Conservation (phyloP, 2,797 vertebrate species). For the Denticeps clupeoides region DNA sequence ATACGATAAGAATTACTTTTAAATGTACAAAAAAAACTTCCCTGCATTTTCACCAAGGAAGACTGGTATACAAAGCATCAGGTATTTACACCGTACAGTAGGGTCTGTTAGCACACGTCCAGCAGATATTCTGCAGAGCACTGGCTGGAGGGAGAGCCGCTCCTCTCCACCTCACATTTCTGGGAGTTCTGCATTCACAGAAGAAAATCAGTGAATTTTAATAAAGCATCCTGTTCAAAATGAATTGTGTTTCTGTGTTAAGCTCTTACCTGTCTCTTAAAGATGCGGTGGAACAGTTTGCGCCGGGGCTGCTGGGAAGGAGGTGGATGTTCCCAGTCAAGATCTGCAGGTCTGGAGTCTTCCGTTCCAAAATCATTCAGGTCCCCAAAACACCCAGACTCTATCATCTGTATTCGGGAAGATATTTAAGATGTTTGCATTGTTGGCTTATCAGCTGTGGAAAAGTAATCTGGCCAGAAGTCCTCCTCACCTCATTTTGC, state of each 20-base stretch:
- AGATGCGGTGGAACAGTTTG: constrained; percentile 54
- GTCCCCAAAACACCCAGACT: constrained; percentile 69
- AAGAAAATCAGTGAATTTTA: not conserved
- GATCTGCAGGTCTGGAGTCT: constrained; percentile 51
- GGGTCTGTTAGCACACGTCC: not conserved
- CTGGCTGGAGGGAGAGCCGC: not conserved
- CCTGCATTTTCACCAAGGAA: too few relatives aligned
- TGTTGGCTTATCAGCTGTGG: not conserved
- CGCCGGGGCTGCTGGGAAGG: constrained; percentile 34
- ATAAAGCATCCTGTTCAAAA: too few relatives aligned
- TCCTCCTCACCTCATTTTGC: constrained; percentile 70
- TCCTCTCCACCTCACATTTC: not conserved
- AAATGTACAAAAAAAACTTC: too few relatives aligned
- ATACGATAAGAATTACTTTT: too few relatives aligned
- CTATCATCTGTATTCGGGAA: constrained; percentile 57
- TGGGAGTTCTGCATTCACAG: not conserved
- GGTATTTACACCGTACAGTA: too few relatives aligned
- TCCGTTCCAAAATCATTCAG: constrained; percentile 62
- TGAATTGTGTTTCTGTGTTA: too few relatives aligned
- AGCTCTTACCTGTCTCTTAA: constrained; percentile 58
- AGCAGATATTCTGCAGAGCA: not conserved
- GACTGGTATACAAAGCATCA: too few relatives aligned
- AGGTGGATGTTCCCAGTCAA: constrained; percentile 42
- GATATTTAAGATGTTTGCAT: too few relatives aligned
- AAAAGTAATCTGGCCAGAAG: too few relatives aligned